phyloP scores from a whole-genome alignment of 2,888 invertebrate genomes.

The Eristalis tenax region DNA sequence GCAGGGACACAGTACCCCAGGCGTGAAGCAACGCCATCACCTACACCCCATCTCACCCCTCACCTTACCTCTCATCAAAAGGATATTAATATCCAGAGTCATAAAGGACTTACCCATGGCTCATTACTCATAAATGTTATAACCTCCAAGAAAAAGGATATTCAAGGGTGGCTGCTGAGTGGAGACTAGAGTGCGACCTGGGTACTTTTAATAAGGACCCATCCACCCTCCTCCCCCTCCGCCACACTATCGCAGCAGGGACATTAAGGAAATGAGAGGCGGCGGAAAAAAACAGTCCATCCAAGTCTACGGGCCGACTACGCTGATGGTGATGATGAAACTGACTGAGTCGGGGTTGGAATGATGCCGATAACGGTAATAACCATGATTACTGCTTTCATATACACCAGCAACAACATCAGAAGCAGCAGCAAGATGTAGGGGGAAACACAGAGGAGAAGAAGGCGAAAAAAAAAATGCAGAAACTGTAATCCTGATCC shows the following conservation, averaged over 20 bases:
- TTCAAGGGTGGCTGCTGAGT: background rate
- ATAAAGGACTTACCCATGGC: constrained; percentile 71
- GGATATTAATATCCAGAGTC: constrained; percentile 66
- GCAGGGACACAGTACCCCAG: background rate
- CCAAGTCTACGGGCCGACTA: constrained; percentile 31
- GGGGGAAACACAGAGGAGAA: background rate
- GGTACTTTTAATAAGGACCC: constrained; percentile 62
- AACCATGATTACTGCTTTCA: constrained; percentile 56
- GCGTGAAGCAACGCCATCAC: background rate
- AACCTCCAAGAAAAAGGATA: constrained; percentile 67
- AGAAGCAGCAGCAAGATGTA: background rate
- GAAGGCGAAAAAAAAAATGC: background rate
- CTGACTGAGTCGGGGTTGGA: constrained; percentile 29
- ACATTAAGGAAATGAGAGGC: constrained; percentile 20
- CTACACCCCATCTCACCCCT: constrained; percentile 9
- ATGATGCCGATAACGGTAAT: constrained; percentile 64
- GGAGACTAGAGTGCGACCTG: too few relatives aligned
- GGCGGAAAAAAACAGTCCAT: background rate
- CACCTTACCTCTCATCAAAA: constrained; percentile 63
- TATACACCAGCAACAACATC: constrained; percentile 6
- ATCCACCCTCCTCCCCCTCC: constrained; percentile 21
- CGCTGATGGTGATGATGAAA: constrained; percentile 53
- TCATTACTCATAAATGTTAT: constrained; percentile 71
- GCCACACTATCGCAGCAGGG: constrained; percentile 46
- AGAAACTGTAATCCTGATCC: constrained; percentile 47